Evolutionary conservation across 2,888 invertebrate species (phyloP), one percentile per base, ranked within the genome.

Genomic region (Hanleya hanleyi): DNA sequence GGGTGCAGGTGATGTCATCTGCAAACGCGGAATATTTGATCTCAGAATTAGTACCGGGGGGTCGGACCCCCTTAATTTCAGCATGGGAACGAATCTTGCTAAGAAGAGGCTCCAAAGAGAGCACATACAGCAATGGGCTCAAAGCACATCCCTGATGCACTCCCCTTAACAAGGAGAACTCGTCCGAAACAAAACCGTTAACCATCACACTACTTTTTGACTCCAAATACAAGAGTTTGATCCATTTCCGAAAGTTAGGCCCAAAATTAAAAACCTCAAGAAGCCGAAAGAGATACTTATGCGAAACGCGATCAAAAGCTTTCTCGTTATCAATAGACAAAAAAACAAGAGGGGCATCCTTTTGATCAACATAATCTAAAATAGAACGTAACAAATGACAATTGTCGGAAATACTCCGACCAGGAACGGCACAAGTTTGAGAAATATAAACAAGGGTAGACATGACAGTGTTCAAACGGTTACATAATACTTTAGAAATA

Each of bases 251-350:
- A 36, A 82, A 77, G n/a, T 69, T 57, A 26, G 71, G 37, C 29
- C 74, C 67, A 77, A 82, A 80, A 22, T 78, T 77, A 71, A 77
- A 81, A 9, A 70, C 49, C 5, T 67, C 4, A 33, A 83, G 51
- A 7, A 69, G 65, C 49, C 77, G 67, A 73, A 73, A 77, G n/a
- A 82, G 18, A 70, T 73, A 81, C 12, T 70, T 57, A 69, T 78
- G 76, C 22, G 70, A 70, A 15, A 81, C 81, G 47, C 81, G 68
- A 66, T 82, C 79, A 38, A 81, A 81, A 1, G 80, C 81, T 51
- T 81, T 83, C 65, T 77, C 78, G 67, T 81, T 81, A 57, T 83
- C 81, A 36, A 81, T 41, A 71, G 49, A 65, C 35, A 80, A 74
- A 65, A 80, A 77, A 49, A 68, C 68, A 41, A 75, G 70, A 47